phyloP scores from a whole-genome alignment of 2,888 invertebrate species.

The Oxyteleia sp. region DNA sequence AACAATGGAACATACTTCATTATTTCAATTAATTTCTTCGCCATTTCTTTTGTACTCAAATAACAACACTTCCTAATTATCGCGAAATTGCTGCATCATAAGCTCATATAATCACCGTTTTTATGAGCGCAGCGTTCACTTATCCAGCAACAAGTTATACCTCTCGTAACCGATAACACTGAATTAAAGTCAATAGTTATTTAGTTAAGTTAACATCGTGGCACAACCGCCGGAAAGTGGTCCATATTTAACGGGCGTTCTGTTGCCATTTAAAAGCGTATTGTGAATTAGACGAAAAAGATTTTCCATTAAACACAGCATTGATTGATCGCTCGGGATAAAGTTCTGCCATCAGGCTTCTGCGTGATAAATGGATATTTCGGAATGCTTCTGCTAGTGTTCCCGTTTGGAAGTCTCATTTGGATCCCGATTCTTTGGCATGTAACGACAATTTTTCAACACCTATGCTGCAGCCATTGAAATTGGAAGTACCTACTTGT shows the following conservation, averaged over 20 bases:
- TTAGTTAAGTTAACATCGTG: no score
- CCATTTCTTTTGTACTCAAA: no score
- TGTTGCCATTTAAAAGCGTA: slow-evolving; percentile 55
- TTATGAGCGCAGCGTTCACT: no score
- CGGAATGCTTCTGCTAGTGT: slow-evolving; percentile 65
- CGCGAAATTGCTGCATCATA: no score
- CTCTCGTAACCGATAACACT: no score
- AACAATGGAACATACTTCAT: no score
- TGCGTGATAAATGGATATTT: slow-evolving; percentile 80
- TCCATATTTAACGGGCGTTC: slow-evolving; percentile 39
- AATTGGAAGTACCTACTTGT: slow-evolving; percentile 59
- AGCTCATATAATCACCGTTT: no score
- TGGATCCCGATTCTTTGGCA: slow-evolving; percentile 58
- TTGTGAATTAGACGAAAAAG: slow-evolving; percentile 75
- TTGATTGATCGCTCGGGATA: slow-evolving; percentile 80
- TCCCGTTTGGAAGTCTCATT: slow-evolving; percentile 57
- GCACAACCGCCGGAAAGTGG: slow-evolving; percentile 24
- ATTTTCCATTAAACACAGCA: slow-evolving; percentile 81
- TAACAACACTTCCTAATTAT: no score
- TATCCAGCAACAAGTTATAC: no score
- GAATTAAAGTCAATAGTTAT: no score
- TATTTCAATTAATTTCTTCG: no score
- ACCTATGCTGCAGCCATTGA: slow-evolving; percentile 54
- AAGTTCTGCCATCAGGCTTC: slow-evolving; percentile 75
- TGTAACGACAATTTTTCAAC: slow-evolving; percentile 72